phyloP scores from a whole-genome alignment of 2,113 vertebrate species.

The Heterotilapia buettikoferi region DNA sequence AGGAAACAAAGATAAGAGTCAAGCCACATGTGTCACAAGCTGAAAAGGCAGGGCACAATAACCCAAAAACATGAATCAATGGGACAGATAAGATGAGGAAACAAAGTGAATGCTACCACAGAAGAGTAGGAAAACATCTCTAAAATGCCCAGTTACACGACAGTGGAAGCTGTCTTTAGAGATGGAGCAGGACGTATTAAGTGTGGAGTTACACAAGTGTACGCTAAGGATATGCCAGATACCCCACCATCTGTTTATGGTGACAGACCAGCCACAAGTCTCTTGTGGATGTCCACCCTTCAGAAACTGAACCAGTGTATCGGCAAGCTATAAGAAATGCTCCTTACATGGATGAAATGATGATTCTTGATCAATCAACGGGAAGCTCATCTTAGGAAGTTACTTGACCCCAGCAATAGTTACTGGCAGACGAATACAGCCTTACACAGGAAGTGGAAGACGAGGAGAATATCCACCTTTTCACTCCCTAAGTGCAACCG shows the following conservation, averaged over 20 bases:
- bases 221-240: background rate
- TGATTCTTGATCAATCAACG: background rate
- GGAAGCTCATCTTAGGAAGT: background rate
- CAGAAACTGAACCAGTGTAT: background rate
- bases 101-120: background rate
- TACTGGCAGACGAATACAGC: background rate
- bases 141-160: background rate
- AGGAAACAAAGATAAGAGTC: background rate
- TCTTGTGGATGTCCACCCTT: background rate
- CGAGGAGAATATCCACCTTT: accelerated
- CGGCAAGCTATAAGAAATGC: background rate
- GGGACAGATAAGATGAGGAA: accelerated
- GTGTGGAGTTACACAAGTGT: background rate
- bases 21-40: background rate
- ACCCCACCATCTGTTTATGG: background rate
- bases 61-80: background rate
- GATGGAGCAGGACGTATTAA: background rate
- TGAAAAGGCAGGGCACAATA: background rate
- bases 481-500: background rate
- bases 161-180: background rate
- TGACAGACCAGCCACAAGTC: background rate
- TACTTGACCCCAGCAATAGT: background rate
- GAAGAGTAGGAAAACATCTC: background rate
- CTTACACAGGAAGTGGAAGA: background rate
- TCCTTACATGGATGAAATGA: background rate